Percentiles rank a stretch among this genome's conserved stretches.
Evolutionary conservation across 2,113 vertebrate genomes (phyloP).

Genomic region (Oryctolagus cuniculus): mOryCun1.1 NC_091444.1:10872001-10872500

Average conservation of each 20-base stretch:
- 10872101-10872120: background rate
- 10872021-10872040: background rate
- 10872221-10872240: rapidly evolving
- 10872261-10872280: background rate
- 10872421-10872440: background rate
- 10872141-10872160: background rate
- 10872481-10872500: background rate
- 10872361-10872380: background rate
- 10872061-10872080: background rate
- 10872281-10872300: background rate
- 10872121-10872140: background rate
- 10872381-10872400: rapidly evolving
- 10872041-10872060: background rate
- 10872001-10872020: background rate
- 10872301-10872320: background rate
- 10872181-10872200: background rate
- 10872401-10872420: background rate
- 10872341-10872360: background rate
- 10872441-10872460: background rate
- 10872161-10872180: background rate
- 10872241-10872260: background rate
- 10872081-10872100: background rate
- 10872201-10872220: background rate
- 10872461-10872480: background rate
- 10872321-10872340: background rate